Percentiles rank a stretch among this genome's conserved stretches.
Conservation (phyloP, 2,797 vertebrate species). For the Toxotes lorentzi region DNA sequence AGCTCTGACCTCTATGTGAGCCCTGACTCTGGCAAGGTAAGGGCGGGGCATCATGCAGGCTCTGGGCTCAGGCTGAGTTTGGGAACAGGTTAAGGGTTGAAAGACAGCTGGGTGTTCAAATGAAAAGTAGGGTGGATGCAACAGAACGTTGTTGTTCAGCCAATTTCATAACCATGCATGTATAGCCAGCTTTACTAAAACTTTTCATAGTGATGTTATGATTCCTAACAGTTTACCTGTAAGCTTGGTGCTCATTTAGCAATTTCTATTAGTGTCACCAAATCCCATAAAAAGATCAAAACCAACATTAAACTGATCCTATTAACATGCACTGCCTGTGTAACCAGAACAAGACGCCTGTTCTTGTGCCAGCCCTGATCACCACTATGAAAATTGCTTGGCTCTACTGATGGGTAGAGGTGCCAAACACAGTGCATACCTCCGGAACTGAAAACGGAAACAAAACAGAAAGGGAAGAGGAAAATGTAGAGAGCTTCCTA, state of each 20-base stretch:
- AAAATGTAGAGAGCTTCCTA: neutral
- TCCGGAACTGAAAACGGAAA: neutral
- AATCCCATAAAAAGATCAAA: slow-evolving; percentile 21
- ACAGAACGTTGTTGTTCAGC: neutral
- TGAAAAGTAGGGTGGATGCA: slow-evolving; percentile 1
- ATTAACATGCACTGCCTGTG: neutral
- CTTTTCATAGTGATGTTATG: neutral
- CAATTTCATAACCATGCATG: neutral
- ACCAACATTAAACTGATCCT: neutral
- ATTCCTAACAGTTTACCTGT: neutral
- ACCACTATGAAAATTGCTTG: neutral
- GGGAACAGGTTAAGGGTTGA: slow-evolving; percentile 40
- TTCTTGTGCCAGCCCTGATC: neutral
- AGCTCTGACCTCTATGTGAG: slow-evolving; percentile 94
- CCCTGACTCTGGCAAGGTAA: slow-evolving; percentile 95
- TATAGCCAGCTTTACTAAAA: neutral
- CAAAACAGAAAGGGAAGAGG: neutral
- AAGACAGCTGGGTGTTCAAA: neutral
- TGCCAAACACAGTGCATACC: neutral
- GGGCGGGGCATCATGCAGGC: slow-evolving; percentile 81
- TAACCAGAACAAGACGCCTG: neutral
- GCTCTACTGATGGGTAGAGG: neutral
- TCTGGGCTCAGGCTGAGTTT: slow-evolving; percentile 70
- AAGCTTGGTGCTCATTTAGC: neutral
- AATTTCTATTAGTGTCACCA: slow-evolving; percentile 7